Evolutionary conservation across 2,888 invertebrate species (phyloP).

Genomic region (Orchesellides sinensis): DNA sequence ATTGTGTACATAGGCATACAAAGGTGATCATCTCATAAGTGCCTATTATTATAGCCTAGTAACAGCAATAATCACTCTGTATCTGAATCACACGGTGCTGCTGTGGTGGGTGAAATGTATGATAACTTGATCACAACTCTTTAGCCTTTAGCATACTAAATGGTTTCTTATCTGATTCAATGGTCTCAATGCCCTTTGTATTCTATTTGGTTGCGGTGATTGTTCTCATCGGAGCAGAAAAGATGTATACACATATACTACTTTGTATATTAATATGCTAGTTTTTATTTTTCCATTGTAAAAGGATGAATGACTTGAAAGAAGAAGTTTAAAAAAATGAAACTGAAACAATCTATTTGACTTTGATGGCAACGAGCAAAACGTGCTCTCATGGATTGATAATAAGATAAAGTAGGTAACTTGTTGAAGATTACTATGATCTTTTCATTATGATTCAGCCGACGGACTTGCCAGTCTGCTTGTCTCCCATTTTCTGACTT

Average conservation of each 20-base stretch:
- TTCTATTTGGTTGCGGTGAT: neutral
- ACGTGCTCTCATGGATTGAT: constrained; percentile 4
- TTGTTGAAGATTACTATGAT: constrained; percentile 26
- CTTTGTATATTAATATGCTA: neutral
- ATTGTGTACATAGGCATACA: neutral
- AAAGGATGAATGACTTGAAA: constrained; percentile 20
- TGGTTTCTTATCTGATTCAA: too few species aligned
- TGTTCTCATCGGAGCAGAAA: neutral
- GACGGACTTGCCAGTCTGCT: constrained; percentile 66
- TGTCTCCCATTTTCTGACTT: constrained; percentile 52
- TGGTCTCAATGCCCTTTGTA: too few species aligned
- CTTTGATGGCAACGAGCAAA: constrained; percentile 5
- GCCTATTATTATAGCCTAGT: constrained; percentile 17
- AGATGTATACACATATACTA: too few species aligned
- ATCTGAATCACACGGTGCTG: too few species aligned
- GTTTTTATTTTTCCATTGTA: neutral
- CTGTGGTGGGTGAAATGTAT: too few species aligned
- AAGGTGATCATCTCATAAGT: neutral
- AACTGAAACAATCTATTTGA: constrained; percentile 23
- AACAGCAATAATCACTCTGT: too few species aligned
- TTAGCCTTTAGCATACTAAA: neutral
- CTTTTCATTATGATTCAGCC: constrained; percentile 52
- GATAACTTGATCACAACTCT: constrained; percentile 7
- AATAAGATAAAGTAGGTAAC: constrained; percentile 3
- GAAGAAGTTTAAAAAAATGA: too few species aligned